Base-by-base conservation (phyloP, 2,113 vertebrate genomes). In the Andinoacara biseriatus region DNA sequence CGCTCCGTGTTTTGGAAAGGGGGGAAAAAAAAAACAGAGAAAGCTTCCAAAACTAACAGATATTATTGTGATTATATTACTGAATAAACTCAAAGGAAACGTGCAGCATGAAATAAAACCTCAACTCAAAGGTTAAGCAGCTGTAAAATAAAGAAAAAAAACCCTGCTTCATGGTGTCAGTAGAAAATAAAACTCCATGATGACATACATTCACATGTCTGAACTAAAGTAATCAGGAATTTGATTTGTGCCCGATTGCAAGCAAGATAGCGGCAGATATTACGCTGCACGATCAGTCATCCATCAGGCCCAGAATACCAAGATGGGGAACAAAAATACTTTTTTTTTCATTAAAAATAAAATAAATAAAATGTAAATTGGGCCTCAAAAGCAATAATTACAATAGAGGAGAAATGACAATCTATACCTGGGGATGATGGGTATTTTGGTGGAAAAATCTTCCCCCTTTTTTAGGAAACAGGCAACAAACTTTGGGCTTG, bases 361-460 rank as follows among this genome's bases (percentile, higher is more conserved):
- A 46, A 67, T 49, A 69, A 10, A 24, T 31, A 46, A 59, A 56
- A 24, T 24, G 18, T 49, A 10, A 67, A 57, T 1, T 4, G 22
- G 46, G 40, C 35, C 62, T 76, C 7, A 43, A 29, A 46, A 75
- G 43, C 5, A 75, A 20, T 65, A 20, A 59, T 86, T 49, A 74
- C 46, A 87, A 22, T 87, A 90, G 52, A 88, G 74, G 62, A 91
- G 63, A 91, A 90, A 90, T 62, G 43, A 14, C 56, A 80, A 56
- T 87, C 54, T 91, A 89, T 94, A 95, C 93, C 94, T 95, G 94
- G 74, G 90, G 78, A 84, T 90, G 93, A 90, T 90, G 89, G 58
- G 58, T 40, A 88, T 90, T 88, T 91, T 91, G 88, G 61, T 87
- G 85, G 87, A 90, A 91, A 89, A 86, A 86, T 93, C 87, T 85